phyloP scores from a whole-genome alignment of 1,140 invertebrate species.

The Linepithema humile region DNA sequence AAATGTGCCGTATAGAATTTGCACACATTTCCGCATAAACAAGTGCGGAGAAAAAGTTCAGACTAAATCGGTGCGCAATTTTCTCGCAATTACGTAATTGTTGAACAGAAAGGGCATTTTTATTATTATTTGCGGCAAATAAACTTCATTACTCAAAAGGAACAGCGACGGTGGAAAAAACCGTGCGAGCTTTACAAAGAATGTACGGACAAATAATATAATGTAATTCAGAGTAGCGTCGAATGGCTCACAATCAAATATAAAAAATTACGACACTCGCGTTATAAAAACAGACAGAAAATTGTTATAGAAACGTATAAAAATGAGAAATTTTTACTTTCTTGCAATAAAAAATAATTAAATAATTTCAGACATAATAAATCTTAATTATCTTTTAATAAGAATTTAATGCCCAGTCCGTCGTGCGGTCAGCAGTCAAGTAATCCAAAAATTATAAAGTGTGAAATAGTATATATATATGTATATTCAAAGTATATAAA shows the following conservation, averaged over 20 bases:
- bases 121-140: conserved; percentile 28
- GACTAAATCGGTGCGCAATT: not conserved
- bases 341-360: not conserved
- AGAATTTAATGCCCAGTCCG: no score
- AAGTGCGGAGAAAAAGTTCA: not conserved
- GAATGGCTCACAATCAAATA: not conserved
- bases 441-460: no score
- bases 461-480: no score
- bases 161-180: not conserved
- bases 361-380: not conserved
- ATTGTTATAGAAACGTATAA: not conserved
- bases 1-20: conserved; percentile 36
- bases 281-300: not conserved
- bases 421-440: no score
- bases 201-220: not conserved
- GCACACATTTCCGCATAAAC: conserved; percentile 41
- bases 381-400: not conserved
- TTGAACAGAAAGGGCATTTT: conserved; percentile 11
- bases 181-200: conserved; percentile 6
- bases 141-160: conserved; percentile 28
- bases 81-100: conserved; percentile 26
- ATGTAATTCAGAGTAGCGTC: no score
- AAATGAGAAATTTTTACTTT: not conserved
- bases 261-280: not conserved
- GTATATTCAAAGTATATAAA: no score